Evolutionary conservation across 2,797 vertebrate genomes (phyloP).

Genomic region (Gambelia wislizenii): DNA sequence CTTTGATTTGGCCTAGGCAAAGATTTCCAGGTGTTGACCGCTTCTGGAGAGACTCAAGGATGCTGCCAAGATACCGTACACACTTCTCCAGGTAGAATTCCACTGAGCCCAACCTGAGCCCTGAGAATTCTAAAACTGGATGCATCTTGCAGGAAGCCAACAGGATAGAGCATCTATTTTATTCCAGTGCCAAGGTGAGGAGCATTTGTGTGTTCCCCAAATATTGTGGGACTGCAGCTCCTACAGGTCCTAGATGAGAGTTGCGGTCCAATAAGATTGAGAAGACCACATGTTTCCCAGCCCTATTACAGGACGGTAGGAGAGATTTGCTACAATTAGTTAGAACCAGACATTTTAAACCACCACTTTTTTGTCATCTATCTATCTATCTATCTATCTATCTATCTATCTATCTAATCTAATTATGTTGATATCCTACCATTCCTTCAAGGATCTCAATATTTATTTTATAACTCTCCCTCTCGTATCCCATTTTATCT

Average conservation of each 20-base stretch:
- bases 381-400: neutral
- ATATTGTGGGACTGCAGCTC: neutral
- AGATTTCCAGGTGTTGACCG: too few relatives aligned
- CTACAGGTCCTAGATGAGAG: too few relatives aligned
- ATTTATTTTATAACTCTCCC: neutral
- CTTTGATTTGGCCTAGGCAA: neutral
- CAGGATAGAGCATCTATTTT: neutral
- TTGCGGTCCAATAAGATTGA: neutral
- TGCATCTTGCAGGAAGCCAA: neutral
- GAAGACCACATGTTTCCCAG: too few relatives aligned
- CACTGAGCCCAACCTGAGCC: neutral
- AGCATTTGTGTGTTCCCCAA: neutral
- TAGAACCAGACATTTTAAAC: neutral
- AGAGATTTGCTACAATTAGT: neutral
- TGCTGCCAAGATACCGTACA: neutral
- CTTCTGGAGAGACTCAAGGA: neutral
- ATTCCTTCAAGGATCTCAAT: neutral
- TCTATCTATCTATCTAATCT: neutral
- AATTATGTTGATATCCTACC: neutral
- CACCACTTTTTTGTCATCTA: neutral
- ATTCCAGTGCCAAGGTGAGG: neutral
- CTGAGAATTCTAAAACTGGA: neutral
- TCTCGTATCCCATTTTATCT: too few relatives aligned
- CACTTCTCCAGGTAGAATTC: neutral
- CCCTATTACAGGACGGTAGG: too few relatives aligned